Conservation (phyloP, 2,113 vertebrate species). For the Phylloscopus whistleri region DNA sequence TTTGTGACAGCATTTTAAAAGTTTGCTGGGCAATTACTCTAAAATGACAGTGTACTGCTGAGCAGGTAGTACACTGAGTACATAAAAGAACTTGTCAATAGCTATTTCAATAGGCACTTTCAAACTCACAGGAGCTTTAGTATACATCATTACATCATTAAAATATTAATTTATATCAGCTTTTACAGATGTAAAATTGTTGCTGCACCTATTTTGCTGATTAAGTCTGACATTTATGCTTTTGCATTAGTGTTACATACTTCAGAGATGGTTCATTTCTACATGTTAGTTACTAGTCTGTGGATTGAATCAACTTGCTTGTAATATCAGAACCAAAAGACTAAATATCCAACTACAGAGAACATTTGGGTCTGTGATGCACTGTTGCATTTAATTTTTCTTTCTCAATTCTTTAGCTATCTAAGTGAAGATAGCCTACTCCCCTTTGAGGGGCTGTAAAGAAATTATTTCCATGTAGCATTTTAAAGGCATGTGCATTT, state of each 20-base stretch:
- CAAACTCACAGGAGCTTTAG: slow-evolving; percentile 5
- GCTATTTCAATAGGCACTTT: slow-evolving; percentile 40
- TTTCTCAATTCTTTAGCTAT: background rate
- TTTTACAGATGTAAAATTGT: slow-evolving; percentile 40
- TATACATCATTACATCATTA: slow-evolving; percentile 32
- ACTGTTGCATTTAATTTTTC: background rate
- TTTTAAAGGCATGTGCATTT: background rate
- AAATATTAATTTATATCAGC: slow-evolving; percentile 60
- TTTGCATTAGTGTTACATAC: background rate
- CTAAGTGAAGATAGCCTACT: background rate
- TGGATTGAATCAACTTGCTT: background rate
- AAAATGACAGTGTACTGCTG: slow-evolving; percentile 63
- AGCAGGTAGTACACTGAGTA: slow-evolving; percentile 27
- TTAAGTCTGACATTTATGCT: slow-evolving; percentile 28
- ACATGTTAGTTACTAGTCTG: background rate
- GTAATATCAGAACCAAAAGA: background rate
- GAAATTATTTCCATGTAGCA: background rate
- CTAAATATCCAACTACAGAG: background rate
- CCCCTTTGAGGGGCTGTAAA: background rate
- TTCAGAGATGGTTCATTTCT: background rate
- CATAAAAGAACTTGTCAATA: slow-evolving; percentile 57
- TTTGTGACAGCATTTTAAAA: slow-evolving; percentile 74
- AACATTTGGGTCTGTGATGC: background rate
- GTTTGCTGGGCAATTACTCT: slow-evolving; percentile 67
- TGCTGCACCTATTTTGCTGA: background rate